phyloP scores from a whole-genome alignment of 2,113 vertebrate species.

The Lepus americanus region DNA sequence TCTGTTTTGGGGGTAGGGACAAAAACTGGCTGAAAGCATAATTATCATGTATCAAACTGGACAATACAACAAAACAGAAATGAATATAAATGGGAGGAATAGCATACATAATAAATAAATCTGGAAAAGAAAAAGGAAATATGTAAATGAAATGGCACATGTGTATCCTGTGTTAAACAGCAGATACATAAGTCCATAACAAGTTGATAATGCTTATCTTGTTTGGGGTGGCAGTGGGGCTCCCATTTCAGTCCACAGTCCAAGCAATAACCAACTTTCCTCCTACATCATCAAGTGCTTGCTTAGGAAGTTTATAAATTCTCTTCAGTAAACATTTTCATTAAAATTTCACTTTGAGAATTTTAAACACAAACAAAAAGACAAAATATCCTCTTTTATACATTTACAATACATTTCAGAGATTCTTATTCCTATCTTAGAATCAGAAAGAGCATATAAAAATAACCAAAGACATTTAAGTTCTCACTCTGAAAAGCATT shows the following conservation, averaged over 20 bases:
- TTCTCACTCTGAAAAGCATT: slow-evolving; percentile 10
- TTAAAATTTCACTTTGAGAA: slow-evolving; percentile 26
- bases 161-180: slow-evolving; percentile 15
- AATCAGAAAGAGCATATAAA: neutral
- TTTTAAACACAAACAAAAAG: slow-evolving; percentile 39
- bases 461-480: neutral
- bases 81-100: slow-evolving; percentile 66
- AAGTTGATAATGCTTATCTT: slow-evolving; percentile 14
- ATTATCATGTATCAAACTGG: slow-evolving; percentile 79
- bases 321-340: neutral
- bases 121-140: slow-evolving; percentile 49
- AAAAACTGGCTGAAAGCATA: slow-evolving; percentile 68
- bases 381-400: neutral
- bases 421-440: neutral
- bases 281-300: neutral
- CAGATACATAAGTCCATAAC: neutral
- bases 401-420: neutral
- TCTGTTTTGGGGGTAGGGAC: slow-evolving; percentile 63
- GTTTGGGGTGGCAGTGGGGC: neutral
- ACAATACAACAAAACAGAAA: slow-evolving; percentile 70
- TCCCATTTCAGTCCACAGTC: neutral
- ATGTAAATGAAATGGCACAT: slow-evolving; percentile 55
- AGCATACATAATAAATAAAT: slow-evolving; percentile 58
- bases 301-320: neutral
- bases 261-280: neutral